phyloP scores from a whole-genome alignment of 2,797 vertebrate species.

The Dicrostonyx torquatus region DNA sequence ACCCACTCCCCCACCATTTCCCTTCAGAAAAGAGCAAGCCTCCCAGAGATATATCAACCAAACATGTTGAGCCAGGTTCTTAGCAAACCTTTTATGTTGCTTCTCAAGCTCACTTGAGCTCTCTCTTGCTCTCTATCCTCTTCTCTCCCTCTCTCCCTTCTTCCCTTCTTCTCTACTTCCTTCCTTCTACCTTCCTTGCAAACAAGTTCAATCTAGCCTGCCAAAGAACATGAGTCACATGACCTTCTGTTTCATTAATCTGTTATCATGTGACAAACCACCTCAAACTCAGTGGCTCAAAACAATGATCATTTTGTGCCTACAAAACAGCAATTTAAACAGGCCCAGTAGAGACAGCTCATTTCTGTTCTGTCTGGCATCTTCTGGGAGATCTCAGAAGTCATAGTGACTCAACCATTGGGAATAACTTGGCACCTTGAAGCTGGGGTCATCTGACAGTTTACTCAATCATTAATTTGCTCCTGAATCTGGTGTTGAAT shows the following conservation, averaged over 20 bases:
- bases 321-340: conserved; percentile 12
- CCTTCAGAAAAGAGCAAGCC: background rate
- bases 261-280: background rate
- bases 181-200: background rate
- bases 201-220: background rate
- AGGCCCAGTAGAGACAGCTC: background rate
- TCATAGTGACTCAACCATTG: background rate
- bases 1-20: background rate
- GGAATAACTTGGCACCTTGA: background rate
- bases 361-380: background rate
- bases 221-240: background rate
- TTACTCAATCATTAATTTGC: background rate
- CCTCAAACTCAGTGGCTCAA: conserved; percentile 28
- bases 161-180: no score
- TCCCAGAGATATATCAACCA: background rate
- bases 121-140: background rate
- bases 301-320: conserved; percentile 12
- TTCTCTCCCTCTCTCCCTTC: background rate
- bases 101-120: background rate
- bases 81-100: background rate
- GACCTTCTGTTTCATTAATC: background rate
- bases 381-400: background rate
- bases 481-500: background rate
- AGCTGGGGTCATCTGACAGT: background rate
- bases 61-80: background rate